Conservation (phyloP, 2,797 vertebrate genomes). For the Cossypha dichroa region DNA sequence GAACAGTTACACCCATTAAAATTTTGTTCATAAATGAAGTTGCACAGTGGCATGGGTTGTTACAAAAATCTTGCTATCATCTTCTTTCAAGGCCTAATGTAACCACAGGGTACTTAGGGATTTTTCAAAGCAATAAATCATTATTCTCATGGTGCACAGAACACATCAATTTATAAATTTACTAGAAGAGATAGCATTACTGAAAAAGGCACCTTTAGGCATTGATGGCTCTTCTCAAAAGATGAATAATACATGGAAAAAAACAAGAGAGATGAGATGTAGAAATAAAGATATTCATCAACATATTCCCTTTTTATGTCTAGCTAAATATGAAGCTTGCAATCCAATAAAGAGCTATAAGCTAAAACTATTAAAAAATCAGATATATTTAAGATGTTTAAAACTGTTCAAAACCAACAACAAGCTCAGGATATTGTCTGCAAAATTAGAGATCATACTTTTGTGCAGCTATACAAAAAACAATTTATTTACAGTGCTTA, state of each 20-base stretch:
- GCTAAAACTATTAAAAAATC: background rate
- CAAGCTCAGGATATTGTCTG: background rate
- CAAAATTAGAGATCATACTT: constrained; percentile 10
- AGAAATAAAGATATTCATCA: constrained; percentile 12
- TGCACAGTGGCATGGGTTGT: background rate
- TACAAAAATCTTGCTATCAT: background rate
- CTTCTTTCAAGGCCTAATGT: background rate
- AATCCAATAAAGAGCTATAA: background rate
- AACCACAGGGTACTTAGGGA: background rate
- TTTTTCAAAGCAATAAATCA: background rate
- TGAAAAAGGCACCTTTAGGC: background rate
- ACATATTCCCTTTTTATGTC: constrained; percentile 12
- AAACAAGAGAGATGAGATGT: background rate
- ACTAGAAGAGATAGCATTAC: background rate
- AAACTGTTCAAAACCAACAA: background rate
- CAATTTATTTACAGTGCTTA: background rate
- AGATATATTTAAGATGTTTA: background rate
- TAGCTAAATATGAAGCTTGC: background rate
- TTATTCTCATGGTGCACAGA: background rate
- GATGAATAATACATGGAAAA: constrained; percentile 20
- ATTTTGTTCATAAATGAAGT: background rate
- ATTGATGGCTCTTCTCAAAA: background rate
- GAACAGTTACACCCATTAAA: background rate
- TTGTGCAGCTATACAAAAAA: background rate
- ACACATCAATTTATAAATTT: background rate